Conservation (phyloP, 2,113 vertebrate species). For the Brachypodius melanocephalos region DNA sequence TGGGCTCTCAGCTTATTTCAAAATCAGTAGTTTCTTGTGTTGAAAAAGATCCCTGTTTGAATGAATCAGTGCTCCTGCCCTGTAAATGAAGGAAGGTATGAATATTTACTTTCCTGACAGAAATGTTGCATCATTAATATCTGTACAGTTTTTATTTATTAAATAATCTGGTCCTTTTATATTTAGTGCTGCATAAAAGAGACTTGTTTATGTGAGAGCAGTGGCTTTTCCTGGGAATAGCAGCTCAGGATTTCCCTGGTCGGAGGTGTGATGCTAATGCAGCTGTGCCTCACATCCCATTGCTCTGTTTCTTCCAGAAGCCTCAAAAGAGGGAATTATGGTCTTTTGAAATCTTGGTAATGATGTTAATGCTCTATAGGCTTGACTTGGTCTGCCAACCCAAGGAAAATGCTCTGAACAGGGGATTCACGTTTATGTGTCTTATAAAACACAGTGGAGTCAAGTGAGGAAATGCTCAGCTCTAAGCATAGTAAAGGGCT, state of each 20-base stretch:
- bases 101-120: constrained; percentile 16
- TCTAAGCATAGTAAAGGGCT: neutral
- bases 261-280: neutral
- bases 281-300: neutral
- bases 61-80: neutral
- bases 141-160: neutral
- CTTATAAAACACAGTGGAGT: neutral
- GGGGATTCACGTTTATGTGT: neutral
- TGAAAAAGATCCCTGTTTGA: neutral
- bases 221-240: neutral
- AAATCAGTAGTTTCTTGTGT: neutral
- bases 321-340: neutral
- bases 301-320: neutral
- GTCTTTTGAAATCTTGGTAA: neutral
- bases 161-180: neutral
- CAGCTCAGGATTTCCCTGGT: neutral
- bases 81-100: neutral
- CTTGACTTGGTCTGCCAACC: neutral
- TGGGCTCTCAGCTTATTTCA: neutral
- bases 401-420: neutral
- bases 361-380: neutral
- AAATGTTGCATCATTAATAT: neutral
- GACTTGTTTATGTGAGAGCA: neutral
- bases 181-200: neutral
- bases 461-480: neutral